phyloP scores from a whole-genome alignment of 37 sponge, comb jelly and placozoan genomes.

The Cladorhizidae sp. region DNA sequence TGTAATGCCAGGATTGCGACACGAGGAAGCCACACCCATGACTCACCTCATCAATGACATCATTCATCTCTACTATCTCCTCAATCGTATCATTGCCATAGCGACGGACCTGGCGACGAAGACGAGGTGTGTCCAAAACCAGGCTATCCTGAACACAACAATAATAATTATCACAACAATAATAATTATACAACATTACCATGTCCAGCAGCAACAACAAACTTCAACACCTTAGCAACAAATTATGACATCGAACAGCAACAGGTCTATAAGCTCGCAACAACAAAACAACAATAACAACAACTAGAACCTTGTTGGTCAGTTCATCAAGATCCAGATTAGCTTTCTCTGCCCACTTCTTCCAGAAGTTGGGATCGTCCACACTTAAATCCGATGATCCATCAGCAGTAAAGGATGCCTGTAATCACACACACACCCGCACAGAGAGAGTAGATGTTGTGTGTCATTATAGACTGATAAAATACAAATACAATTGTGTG shows the following conservation, averaged over 20 bases:
- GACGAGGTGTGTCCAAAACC: slow-evolving; percentile 84
- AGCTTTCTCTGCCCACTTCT: slow-evolving; percentile 96
- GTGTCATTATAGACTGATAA: no score
- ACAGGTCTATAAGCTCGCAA: no score
- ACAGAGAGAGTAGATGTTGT: no score
- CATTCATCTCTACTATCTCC: slow-evolving; percentile 61
- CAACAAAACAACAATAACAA: no score
- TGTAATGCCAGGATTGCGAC: no score
- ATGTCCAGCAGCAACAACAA: no score
- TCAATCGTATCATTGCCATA: slow-evolving; percentile 76
- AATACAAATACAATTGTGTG: no score
- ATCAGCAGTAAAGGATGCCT: slow-evolving; percentile 84
- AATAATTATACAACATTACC: neutral
- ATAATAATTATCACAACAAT: neutral
- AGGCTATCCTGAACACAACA: slow-evolving; percentile 57
- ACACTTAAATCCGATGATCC: slow-evolving; percentile 81
- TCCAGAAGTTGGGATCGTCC: slow-evolving; percentile 96
- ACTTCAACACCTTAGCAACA: no score
- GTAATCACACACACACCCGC: neutral
- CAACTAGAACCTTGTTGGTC: slow-evolving; percentile 76
- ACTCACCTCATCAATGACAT: slow-evolving; percentile 64
- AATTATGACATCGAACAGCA: no score
- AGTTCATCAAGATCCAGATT: slow-evolving; percentile 82
- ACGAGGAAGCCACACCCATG: no score
- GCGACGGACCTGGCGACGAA: slow-evolving; percentile 86